These are phyloP conservation scores for Maniola jurtina DNA, from an alignment of 1,140 invertebrate genomes.

Conservation along the genomic window DNA sequence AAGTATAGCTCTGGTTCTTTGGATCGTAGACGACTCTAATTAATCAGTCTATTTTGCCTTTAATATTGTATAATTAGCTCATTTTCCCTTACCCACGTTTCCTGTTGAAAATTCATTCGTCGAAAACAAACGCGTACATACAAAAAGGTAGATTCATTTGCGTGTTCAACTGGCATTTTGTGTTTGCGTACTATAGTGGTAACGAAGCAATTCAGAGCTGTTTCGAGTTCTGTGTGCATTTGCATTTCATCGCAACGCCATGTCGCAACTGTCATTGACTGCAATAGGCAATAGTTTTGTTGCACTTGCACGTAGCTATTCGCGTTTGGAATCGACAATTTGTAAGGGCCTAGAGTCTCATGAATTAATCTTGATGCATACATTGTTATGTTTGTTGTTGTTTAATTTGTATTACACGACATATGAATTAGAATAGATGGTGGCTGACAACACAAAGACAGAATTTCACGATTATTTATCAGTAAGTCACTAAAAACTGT, in stretches of 20 bases:
- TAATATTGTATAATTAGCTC: slow-evolving; percentile 4
- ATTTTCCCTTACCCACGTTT: background rate
- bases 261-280: slow-evolving; percentile 39
- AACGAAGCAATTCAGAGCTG: slow-evolving; percentile 15
- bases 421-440: too few relatives aligned
- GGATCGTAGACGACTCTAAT: too few relatives aligned
- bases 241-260: slow-evolving; percentile 32
- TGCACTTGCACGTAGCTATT: slow-evolving; percentile 36
- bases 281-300: slow-evolving; percentile 28
- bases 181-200: slow-evolving; percentile 8
- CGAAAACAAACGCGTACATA: background rate
- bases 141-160: slow-evolving; percentile 16
- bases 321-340: slow-evolving; percentile 40
- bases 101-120: background rate
- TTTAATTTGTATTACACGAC: slow-evolving; percentile 11
- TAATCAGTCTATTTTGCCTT: background rate
- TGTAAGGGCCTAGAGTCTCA: slow-evolving; percentile 20
- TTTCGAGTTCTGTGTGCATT: slow-evolving; percentile 19
- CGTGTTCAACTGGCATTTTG: slow-evolving; percentile 13
- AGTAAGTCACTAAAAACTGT: too few relatives aligned
- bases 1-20: too few relatives aligned
- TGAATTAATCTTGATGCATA: slow-evolving; percentile 20
- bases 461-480: too few relatives aligned
- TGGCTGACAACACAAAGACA: too few relatives aligned
- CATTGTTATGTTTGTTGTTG: background rate